phyloP scores from a whole-genome alignment of 2,797 vertebrate genomes.

The Tokudaia tokunoshimensis region DNA sequence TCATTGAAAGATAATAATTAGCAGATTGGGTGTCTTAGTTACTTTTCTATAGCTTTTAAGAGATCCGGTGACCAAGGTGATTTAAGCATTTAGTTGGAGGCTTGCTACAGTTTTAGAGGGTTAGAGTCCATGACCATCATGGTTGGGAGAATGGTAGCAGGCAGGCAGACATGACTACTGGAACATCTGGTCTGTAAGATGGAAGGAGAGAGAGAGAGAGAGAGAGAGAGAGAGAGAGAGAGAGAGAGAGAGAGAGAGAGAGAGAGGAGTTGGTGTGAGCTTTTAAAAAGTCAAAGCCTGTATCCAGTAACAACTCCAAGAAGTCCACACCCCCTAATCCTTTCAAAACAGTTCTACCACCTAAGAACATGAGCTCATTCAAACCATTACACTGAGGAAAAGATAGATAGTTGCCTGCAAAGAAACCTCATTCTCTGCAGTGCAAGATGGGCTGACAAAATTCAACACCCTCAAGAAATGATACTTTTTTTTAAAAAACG shows the following conservation, averaged over 20 bases:
- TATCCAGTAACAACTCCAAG: background rate
- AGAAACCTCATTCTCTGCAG: background rate
- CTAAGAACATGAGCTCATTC: background rate
- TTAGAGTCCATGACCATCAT: background rate
- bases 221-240: background rate
- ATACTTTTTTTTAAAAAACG: background rate
- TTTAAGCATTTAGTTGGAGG: background rate
- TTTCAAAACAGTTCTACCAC: too few relatives aligned
- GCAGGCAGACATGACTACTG: background rate
- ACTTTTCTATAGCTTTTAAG: background rate
- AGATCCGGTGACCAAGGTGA: background rate
- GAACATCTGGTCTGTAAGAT: background rate
- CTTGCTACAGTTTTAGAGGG: background rate
- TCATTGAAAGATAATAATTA: background rate
- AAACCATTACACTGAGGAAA: background rate
- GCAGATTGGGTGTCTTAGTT: background rate
- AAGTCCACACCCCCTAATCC: background rate
- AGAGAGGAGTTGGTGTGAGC: background rate
- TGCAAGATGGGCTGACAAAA: background rate
- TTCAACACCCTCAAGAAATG: background rate
- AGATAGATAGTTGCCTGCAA: background rate
- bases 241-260: background rate
- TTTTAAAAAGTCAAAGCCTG: background rate
- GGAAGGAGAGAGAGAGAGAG: background rate
- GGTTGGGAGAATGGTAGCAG: background rate